Conservation (phyloP, 2,113 vertebrate genomes). For the Dendrocopos noguchii region DNA sequence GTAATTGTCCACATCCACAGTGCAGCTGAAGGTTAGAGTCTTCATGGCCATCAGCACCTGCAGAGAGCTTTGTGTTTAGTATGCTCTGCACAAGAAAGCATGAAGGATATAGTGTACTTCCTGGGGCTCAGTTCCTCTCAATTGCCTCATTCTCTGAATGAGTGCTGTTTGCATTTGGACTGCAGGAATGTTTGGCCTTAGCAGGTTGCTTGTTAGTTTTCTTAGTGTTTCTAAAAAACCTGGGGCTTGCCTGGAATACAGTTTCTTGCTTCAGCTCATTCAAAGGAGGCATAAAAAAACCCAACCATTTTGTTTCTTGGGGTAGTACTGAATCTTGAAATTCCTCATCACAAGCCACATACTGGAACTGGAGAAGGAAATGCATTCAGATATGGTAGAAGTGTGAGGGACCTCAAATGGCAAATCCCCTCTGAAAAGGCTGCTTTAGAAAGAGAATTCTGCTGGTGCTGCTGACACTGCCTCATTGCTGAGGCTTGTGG, state of each 20-base stretch:
- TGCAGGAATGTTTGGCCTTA: neutral
- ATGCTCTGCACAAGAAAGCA: neutral
- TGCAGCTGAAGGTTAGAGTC: neutral
- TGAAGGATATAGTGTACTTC: neutral
- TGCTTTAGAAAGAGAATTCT: neutral
- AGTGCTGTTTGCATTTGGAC: neutral
- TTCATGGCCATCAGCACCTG: neutral
- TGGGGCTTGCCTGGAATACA: neutral
- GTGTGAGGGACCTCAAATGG: neutral
- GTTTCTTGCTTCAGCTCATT: neutral
- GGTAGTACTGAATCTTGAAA: neutral
- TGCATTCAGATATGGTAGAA: neutral
- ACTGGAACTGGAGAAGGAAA: neutral
- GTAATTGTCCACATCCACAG: neutral
- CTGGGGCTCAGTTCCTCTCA: neutral
- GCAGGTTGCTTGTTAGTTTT: neutral
- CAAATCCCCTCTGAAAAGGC: neutral
- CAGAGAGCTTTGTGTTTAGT: neutral
- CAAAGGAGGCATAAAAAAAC: neutral
- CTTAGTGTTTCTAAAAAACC: conserved; percentile 9
- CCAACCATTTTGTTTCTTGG: neutral
- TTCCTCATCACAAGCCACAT: neutral
- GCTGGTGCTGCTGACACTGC: neutral
- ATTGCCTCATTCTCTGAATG: fast-evolving
- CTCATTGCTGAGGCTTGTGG: neutral